Base-by-base conservation (phyloP, 2,113 vertebrate genomes). In the Perca fluviatilis region DNA sequence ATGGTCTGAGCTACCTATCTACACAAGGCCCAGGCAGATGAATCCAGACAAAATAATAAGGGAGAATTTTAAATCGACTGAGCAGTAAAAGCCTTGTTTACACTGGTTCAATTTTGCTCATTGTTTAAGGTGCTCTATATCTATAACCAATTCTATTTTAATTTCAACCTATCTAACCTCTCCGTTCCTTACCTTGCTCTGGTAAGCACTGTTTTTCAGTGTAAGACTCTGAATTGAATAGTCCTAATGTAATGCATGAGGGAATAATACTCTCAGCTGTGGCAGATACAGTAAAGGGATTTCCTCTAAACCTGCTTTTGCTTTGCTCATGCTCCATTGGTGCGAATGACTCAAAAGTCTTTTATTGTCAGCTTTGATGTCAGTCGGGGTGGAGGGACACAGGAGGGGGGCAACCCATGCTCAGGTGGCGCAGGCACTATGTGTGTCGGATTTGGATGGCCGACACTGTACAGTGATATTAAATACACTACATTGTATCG, bases 331-430 rank as follows among this genome's bases (percentile, higher is more conserved):
- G 53, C 70, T 53, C 23, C 21, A 50, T 7, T 40, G 69, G 21
- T 49, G 21, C 56, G 64, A 56, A 66, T 70, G 50, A 69, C 69
- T 58, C 36, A 15, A 49, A 74, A 47, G 53, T 69, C 87, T 91
- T 88, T 92, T 74, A 87, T 43, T 92, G 82, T 78, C 62, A 68
- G 82, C 90, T 93, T 93, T 95, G 90, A 94, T 89, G 87, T 87
- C 73, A 74, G 62, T 68, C 3, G 5, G 64, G 74, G 74, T 53
- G 49, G 69, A 78, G 74, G 50, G 68, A 50, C 77, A 25, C 60
- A 50, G 85, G 43, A 47, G 80, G 77, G 43, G 74, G 77, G 61
- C 54, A 3, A 68, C 50, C 54, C 73, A 53, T 12, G 62, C 61
- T 27, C 80, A 79, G 85, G 74, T 68, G 61, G 69, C 40, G 56